Conservation (phyloP, 2,113 vertebrate species). For the Theristicus caerulescens region DNA sequence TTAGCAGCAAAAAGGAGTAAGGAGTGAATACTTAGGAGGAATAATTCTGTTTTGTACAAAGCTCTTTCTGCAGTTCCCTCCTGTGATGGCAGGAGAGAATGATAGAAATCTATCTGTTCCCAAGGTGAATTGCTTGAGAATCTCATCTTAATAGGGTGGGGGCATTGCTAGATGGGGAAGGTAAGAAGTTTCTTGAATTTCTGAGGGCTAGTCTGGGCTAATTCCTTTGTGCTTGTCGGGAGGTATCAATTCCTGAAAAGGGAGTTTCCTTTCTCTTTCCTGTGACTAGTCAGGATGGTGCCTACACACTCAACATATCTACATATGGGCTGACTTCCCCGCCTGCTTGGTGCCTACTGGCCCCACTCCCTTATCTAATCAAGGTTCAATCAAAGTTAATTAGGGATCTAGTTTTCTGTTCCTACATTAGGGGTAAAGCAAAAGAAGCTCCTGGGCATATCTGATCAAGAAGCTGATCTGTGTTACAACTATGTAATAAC, state of each 20-base stretch:
- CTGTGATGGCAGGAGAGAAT: not conserved
- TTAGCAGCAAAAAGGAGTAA: not conserved
- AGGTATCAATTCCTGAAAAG: conserved; percentile 70
- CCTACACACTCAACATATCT: conserved; percentile 55
- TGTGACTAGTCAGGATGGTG: conserved; percentile 64
- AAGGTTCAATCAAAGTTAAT: conserved; percentile 69
- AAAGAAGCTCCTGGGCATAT: conserved; percentile 71
- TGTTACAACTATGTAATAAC: conserved; percentile 70
- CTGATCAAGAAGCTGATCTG: conserved; percentile 68
- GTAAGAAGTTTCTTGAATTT: conserved; percentile 39
- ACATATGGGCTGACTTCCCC: conserved; percentile 55
- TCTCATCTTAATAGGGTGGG: conserved; percentile 47
- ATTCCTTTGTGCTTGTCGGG: conserved; percentile 56
- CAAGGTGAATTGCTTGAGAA: conserved; percentile 38
- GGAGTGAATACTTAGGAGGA: not conserved
- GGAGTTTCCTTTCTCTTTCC: conserved; percentile 69
- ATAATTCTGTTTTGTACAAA: not conserved
- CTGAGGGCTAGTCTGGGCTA: conserved; percentile 58
- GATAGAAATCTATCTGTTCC: conserved; percentile 44
- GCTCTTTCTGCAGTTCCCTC: not conserved
- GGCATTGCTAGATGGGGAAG: conserved; percentile 35
- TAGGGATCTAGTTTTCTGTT: conserved; percentile 67
- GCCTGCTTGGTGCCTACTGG: conserved; percentile 67
- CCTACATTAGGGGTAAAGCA: conserved; percentile 61
- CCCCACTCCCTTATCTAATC: conserved; percentile 71